Percentiles rank a stretch among this genome's conserved stretches.
Conservation (phyloP, 35 echinoderm and acorn worm species). For the Anneissia japonica region DNA sequence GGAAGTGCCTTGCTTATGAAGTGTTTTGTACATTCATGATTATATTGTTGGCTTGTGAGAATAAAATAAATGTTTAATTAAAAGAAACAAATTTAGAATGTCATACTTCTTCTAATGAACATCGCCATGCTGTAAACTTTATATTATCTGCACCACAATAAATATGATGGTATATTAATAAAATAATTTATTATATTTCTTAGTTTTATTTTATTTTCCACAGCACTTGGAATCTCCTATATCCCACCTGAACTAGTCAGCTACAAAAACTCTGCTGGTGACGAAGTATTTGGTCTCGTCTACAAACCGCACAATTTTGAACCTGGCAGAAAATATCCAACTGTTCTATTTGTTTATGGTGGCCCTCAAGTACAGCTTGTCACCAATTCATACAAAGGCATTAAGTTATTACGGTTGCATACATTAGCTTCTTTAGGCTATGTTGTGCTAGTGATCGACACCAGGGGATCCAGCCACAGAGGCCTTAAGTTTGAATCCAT, state of each 20-base stretch:
- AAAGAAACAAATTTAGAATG: too few relatives aligned
- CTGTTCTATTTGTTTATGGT: slow-evolving; percentile 93
- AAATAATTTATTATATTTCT: background rate
- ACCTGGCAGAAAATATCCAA: slow-evolving; percentile 67
- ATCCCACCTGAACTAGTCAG: slow-evolving; percentile 72
- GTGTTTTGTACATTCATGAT: too few relatives aligned
- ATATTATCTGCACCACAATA: too few relatives aligned
- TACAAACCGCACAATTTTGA: slow-evolving; percentile 83
- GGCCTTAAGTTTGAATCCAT: slow-evolving; percentile 90
- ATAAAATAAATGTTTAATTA: too few relatives aligned
- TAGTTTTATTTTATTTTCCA: background rate
- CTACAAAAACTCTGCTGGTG: slow-evolving; percentile 68
- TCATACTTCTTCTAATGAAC: too few relatives aligned
- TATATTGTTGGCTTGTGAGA: too few relatives aligned
- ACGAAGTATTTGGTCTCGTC: slow-evolving; percentile 83
- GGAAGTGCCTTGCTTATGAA: too few relatives aligned
- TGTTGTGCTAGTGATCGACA: slow-evolving; percentile 75
- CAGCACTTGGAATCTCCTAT: slow-evolving; percentile 33
- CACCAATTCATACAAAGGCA: slow-evolving; percentile 84
- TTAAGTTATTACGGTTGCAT: slow-evolving; percentile 68
- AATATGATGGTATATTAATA: too few relatives aligned
- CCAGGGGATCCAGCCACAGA: slow-evolving; percentile 70
- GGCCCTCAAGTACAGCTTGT: slow-evolving; percentile 97
- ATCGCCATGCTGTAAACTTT: too few relatives aligned
- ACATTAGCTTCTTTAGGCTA: slow-evolving; percentile 87